A percentile compares a stretch with the other conserved stretches of the same genome.
These are phyloP conservation scores for Leptothorax acervorum DNA, from an alignment of 2,888 invertebrate species.

Conservation along the genomic window DNA sequence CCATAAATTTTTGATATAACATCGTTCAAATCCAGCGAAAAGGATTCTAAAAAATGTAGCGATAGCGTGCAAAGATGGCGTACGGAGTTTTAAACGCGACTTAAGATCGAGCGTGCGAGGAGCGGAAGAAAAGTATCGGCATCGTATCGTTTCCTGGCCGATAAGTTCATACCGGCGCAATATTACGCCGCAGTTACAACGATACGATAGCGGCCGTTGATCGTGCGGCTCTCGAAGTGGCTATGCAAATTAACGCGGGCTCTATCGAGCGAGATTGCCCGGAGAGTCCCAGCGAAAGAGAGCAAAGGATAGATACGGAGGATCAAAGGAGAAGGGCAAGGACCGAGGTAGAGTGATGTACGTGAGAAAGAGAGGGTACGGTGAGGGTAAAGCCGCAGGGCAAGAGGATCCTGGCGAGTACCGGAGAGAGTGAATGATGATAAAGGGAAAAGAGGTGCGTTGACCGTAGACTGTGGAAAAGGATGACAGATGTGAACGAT, in stretches of 20 bases:
- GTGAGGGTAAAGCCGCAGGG: conserved; percentile 42
- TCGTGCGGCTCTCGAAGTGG: conserved; percentile 73
- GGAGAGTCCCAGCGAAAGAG: conserved; percentile 46
- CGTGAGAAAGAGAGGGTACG: conserved; percentile 11
- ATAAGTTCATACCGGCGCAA: conserved; percentile 68
- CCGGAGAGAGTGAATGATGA: conserved; percentile 22
- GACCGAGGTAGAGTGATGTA: conserved; percentile 18
- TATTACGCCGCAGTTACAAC: conserved; percentile 67
- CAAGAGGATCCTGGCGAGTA: conserved; percentile 23
- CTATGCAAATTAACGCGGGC: conserved; percentile 76
- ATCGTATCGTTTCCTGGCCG: conserved; percentile 63
- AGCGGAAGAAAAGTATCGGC: conserved; percentile 54
- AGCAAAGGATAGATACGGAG: conserved; percentile 29
- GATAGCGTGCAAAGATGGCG: background rate
- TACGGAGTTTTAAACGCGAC: conserved; percentile 18
- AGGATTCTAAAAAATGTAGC: conserved; percentile 29
- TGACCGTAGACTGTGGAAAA: conserved; percentile 18
- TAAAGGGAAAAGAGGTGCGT: conserved; percentile 49
- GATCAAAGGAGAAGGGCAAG: conserved; percentile 17
- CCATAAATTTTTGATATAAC: conserved; percentile 7
- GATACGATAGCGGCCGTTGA: conserved; percentile 67
- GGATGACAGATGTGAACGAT: conserved; percentile 41
- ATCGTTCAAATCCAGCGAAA: background rate
- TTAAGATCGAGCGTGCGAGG: conserved; percentile 45
- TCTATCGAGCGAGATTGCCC: conserved; percentile 72